Evolutionary conservation across 2,888 invertebrate species (phyloP), one percentile per base, ranked within the genome.

Genomic region (Nemotelus pantherinus): DNA sequence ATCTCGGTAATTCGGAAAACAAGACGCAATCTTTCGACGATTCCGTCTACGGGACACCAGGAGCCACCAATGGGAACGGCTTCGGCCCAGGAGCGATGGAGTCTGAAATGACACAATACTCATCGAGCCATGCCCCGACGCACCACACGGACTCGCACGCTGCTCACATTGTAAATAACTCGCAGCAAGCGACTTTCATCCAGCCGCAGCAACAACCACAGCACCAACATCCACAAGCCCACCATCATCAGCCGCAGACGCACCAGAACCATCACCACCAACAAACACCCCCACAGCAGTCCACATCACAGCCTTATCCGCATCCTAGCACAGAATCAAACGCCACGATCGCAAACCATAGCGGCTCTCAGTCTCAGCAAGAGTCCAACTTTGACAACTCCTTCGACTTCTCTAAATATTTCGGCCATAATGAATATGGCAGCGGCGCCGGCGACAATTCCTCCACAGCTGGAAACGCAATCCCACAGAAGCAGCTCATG

Each of bases 1-100:
- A 87, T 83, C 83, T 87, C 80, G 85, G 87, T 80, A 87, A 87
- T 83, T 86, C 86, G 80, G 86, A 87, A 80, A 83, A 86, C 77
- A 86, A 86, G 82, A 85, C 84, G 81, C 84, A 86, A 78, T 83
- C 85, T 77, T 84, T 86, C 81, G 86, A 86, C 78, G 86, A 86
- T 82, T 86, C 85, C 82, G 83, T 83, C 72, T 72, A 85, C 84
- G 82, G 85, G 83, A 39, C 55, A 10, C 55, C 70, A 41, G 50
- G 5, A 5, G 53, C 7, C 6, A 39, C 67, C 3, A 58, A 67
- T 41, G 68, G 68, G 44, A 80, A 80, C 80, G 80, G 81, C 76
- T 80, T 80, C 79, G 79, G 80, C 78, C 77, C 78, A 60, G 79
- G 78, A 79, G 25, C 25, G 25, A 25, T 25, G 25, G 25, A 25